Percentiles rank a stretch among this genome's conserved stretches.
phyloP scores from a whole-genome alignment of 2,888 invertebrate species.

The Lobophora halterata region DNA sequence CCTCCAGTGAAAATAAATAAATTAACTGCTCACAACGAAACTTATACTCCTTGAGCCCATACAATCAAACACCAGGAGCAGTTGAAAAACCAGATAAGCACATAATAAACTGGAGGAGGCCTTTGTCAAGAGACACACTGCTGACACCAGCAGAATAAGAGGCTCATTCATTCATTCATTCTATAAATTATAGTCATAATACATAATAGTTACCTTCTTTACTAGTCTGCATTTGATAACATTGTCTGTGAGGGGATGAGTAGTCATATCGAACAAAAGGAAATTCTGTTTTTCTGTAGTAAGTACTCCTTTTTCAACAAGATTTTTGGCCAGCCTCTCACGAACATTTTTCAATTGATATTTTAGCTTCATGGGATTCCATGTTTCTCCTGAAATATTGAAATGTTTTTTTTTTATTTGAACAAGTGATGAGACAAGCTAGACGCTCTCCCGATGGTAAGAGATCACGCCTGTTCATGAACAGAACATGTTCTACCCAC shows the following conservation, averaged over 20 bases:
- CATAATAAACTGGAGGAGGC: no score
- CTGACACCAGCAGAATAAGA: no score
- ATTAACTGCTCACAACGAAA: no score
- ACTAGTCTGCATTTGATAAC: slow-evolving; percentile 97
- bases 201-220: slow-evolving; percentile 88
- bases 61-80: no score
- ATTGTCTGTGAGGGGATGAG: slow-evolving; percentile 98
- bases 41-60: no score
- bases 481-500: no score
- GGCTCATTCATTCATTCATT: not conserved
- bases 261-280: slow-evolving; percentile 99
- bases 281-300: slow-evolving; percentile 99
- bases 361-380: slow-evolving; percentile 99
- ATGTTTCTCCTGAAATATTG: slow-evolving; percentile 92
- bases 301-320: slow-evolving; percentile 99
- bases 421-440: no score
- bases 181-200: not conserved
- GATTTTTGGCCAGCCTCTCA: slow-evolving; percentile 98
- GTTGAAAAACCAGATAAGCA: no score
- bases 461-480: no score
- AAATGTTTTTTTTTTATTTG: not conserved
- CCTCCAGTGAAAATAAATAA: no score
- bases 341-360: slow-evolving; percentile 99
- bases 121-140: no score
- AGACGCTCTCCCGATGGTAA: no score